phyloP scores from a whole-genome alignment of 2,888 invertebrate genomes.

The Dicyrtoma fusca region DNA sequence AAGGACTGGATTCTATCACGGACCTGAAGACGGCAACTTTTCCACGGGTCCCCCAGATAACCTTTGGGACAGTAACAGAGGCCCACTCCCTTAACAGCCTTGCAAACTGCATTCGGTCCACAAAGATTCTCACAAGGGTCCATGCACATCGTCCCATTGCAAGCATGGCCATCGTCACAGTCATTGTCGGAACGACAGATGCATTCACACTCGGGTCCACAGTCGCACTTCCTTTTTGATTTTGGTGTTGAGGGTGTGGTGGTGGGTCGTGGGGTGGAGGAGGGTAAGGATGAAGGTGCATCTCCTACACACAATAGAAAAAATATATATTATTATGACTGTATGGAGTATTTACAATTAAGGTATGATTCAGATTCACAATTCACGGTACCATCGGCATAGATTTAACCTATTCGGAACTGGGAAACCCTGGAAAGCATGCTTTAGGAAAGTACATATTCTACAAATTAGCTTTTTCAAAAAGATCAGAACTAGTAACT shows the following conservation, averaged over 20 bases:
- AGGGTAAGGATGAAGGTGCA: background rate
- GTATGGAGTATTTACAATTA: no score
- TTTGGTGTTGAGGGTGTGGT: background rate
- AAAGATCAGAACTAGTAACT: no score
- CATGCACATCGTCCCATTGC: slow-evolving; percentile 29
- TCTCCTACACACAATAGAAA: no score
- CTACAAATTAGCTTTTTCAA: no score
- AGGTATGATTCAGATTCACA: no score
- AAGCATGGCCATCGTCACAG: slow-evolving; percentile 19
- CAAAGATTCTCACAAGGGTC: slow-evolving; percentile 38
- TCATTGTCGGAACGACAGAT: slow-evolving; percentile 29
- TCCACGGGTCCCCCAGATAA: slow-evolving; percentile 45
- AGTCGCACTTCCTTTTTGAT: background rate
- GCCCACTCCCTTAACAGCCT: slow-evolving; percentile 38
- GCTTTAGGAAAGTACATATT: no score
- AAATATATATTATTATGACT: no score
- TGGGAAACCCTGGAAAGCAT: no score
- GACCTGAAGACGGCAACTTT: slow-evolving; percentile 5
- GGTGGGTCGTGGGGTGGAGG: background rate
- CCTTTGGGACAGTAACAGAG: slow-evolving; percentile 46
- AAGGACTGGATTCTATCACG: no score
- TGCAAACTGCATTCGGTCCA: slow-evolving; percentile 45
- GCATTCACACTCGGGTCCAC: slow-evolving; percentile 31
- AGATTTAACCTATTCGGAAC: no score
- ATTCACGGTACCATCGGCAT: no score